These are phyloP conservation scores for Trididemnum nubilum DNA, from an alignment of 23 tunicate species.

Conservation along the genomic window DNA sequence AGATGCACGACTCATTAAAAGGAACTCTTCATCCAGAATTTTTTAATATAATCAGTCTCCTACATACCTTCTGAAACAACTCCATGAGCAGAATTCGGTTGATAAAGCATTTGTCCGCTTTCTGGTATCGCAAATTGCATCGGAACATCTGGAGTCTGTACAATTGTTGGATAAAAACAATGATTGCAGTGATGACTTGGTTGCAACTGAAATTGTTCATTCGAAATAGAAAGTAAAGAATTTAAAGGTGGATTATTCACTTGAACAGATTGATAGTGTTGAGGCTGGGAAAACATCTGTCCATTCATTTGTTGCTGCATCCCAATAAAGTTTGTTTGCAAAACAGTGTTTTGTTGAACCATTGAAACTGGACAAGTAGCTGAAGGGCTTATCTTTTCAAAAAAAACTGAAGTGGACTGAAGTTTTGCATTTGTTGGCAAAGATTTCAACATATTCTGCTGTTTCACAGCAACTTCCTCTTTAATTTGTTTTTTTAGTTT, in stretches of 20 bases:
- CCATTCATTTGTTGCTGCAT: background rate
- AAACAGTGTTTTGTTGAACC: background rate
- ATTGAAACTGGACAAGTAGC: background rate
- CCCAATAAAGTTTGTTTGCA: background rate
- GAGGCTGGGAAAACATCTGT: background rate
- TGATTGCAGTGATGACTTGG: background rate
- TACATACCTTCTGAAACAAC: conserved; percentile 20
- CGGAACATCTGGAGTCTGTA: background rate
- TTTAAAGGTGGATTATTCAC: background rate
- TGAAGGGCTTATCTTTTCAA: no score
- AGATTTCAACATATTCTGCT: background rate
- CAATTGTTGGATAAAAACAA: background rate
- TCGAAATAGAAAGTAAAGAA: background rate
- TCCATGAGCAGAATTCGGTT: background rate
- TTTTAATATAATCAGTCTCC: no score
- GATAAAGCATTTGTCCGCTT: conserved; percentile 3
- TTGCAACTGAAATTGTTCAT: conserved; percentile 1
- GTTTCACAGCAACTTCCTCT: background rate
- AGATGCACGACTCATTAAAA: no score
- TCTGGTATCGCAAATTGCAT: background rate
- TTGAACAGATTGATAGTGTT: background rate
- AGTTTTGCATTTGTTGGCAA: background rate
- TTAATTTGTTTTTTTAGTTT: no score
- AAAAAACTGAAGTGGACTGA: background rate
- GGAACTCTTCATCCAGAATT: no score